Evolutionary conservation across 2,113 vertebrate species (phyloP), one percentile per base, ranked within the genome.

Genomic region (Grallaria varia): DNA sequence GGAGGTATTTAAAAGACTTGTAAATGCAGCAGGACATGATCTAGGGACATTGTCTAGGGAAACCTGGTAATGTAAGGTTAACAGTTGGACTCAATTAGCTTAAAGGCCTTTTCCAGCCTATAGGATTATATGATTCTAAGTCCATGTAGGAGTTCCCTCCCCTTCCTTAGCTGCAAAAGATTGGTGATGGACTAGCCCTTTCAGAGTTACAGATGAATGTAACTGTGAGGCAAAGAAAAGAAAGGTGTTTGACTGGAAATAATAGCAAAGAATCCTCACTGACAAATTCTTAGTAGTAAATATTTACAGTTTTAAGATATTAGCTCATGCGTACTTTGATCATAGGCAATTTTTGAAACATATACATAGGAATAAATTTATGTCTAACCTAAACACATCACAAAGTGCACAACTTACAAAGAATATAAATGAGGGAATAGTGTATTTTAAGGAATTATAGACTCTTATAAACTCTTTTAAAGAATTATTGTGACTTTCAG

Each of bases 51-150:
- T 18, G 31, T 39, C 76, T 44, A 33, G 13, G 10, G 17, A 30
- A 30, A 66, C 27, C 47, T 86, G 39, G 10, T 9, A 60, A 4
- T n/a, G 14, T 18, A 12, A 31, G 10, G 13, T 35, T 55, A 16
- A 68, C 0, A 10, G 12, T 2, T 59, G n/a, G 21, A 78, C 8
- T 16, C 0, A 2, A 15, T 28, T 16, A 22, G 24, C 39, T 74
- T 42, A 52, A 42, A 42, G 20, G 21, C 8, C 14, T 87, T 80
- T 76, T 84, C 33, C 58, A 83, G 42, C 2, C 6, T 44, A 60
- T 50, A 42, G 18, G 24, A 74, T 31, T 84, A 10, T 30, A 21
- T 35, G 16, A 59, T 37, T 73, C 63, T 50, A 84, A 53, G 14
- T 30, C 40, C 47, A 1, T 8, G 16, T 24, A 42, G 25, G 25